Evolutionary conservation across 2,797 vertebrate genomes (phyloP), one percentile per base, ranked within the genome.

Genomic region (Acridotheres tristis): DNA sequence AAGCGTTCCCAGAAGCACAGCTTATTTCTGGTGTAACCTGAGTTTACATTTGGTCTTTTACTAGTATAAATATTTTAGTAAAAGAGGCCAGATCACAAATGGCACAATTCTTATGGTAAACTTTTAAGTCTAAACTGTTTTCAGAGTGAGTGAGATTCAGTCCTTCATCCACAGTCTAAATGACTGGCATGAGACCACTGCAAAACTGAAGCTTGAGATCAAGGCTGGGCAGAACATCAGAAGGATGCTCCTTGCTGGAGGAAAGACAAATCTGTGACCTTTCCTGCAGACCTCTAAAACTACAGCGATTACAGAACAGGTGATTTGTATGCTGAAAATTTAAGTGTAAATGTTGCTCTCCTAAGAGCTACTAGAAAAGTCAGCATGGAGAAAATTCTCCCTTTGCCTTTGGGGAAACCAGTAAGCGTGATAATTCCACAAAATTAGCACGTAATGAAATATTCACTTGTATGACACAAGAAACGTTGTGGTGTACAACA

Each of bases 21-120:
- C 42, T 96, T 90, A 69, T 73, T 94, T 86, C 88, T 89, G 17
- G 17, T 87, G 55, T 85, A 95, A 95, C 88, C 62, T 88, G 80
- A 86, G 77, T 95, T 95, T 95, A 93, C 67, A 85, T 85, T 94
- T 84, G 67, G 43, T 88, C 92, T 93, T 93, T 74, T 68, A 74
- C 63, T 93, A 82, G 32, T 43, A 82, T 93, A 96, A 96, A 94
- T 95, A 95, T 95, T 95, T 93, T 82, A 87, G 71, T 76, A 88
- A 88, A 85, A 86, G 30, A 50, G 83, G 59, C 58, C 74, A 89
- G 77, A 90, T 94, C 86, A 84, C 63, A 88, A 91, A 45, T 89
- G 77, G 77, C 63, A 73, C 38, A 11, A 74, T 82, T 85, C 63
- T 92, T 23, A 27, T 22, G 63, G 63, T 74, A 88, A 90, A 76